Evolutionary conservation across 2,113 vertebrate genomes (phyloP), one percentile per base, ranked within the genome.

Genomic region (Corydoras sp.): DNA sequence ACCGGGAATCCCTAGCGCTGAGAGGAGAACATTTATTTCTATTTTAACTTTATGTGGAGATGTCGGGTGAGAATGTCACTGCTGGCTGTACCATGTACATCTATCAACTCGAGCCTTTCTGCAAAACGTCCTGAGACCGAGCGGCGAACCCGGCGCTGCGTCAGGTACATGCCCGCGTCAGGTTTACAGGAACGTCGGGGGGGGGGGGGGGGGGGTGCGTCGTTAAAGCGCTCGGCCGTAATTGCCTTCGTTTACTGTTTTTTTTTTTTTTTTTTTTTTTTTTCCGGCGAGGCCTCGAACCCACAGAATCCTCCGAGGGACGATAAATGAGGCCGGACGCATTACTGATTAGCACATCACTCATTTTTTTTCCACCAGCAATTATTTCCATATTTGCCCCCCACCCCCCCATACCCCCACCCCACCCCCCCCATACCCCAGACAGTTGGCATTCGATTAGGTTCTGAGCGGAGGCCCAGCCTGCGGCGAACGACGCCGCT

Each of bases 391-490:
- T 86, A 87, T 88, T 88, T 89, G 18, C 18, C 18, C 18, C 18
- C 18, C 18, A 60, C 65, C n/a, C 84, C 43, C 15, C 58, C 24
- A 31, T 11, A 30, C 83, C 82, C 72, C 76, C n/a, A n/a, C n/a
- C n/a, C n/a, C n/a, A n/a, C 66, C 65, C 14, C 84, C 35, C 15
- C 58, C 24, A 31, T 11, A 30, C 83, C 82, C 72, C 76, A 83
- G 88, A 89, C 87, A 87, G 82, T 86, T 90, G 87, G 86, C 87
- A 89, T 90, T 89, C 89, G 87, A 89, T 88, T 89, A 88, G 83
- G 80, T 74, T 80, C 81, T 83, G 86, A 85, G 86, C 83, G 82
- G 83, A 86, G 81, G 82, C 78, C 83, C 79, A 79, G 81, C 86
- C 85, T 79, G 82, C 81, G 88, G 88, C 85, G 87, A 88, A 87